These are phyloP conservation scores for Thysanoteuthis rhombus DNA, from an alignment of 2,888 invertebrate species.

Conservation along the genomic window DNA sequence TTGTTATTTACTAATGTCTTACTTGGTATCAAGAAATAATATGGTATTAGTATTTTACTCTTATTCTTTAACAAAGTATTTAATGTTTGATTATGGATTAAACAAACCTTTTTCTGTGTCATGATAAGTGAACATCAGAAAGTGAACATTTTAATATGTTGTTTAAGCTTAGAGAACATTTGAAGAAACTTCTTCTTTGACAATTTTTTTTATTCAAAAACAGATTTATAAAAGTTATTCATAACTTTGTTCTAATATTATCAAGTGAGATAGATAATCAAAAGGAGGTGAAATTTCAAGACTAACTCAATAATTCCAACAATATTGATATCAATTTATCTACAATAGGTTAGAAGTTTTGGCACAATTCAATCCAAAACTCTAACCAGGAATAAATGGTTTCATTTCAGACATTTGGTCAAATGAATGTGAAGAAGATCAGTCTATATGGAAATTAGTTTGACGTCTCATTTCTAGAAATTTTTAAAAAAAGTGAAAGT, in stretches of 20 bases:
- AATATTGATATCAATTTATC: background rate
- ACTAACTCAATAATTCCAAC: background rate
- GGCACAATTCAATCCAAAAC: background rate
- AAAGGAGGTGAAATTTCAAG: background rate
- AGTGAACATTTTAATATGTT: background rate
- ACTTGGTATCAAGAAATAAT: too few species aligned
- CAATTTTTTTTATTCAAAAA: background rate
- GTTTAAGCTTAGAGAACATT: too few species aligned
- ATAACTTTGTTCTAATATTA: background rate
- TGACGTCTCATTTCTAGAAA: background rate
- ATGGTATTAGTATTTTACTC: too few species aligned
- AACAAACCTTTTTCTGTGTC: background rate
- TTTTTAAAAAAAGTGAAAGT: background rate
- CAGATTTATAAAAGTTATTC: background rate
- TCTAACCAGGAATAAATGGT: background rate
- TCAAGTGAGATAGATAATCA: background rate
- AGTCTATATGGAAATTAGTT: background rate
- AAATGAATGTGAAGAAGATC: background rate
- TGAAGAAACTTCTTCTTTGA: background rate
- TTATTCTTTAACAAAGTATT: too few species aligned
- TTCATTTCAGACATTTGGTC: background rate
- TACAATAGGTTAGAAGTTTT: background rate
- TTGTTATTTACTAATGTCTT: too few species aligned
- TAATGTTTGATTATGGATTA: background rate
- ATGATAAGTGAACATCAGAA: background rate